A percentile compares a stretch with the other conserved stretches of the same genome.
Evolutionary conservation across 2,113 vertebrate genomes (phyloP).

Genomic region (Oreochromis aureus): DNA sequence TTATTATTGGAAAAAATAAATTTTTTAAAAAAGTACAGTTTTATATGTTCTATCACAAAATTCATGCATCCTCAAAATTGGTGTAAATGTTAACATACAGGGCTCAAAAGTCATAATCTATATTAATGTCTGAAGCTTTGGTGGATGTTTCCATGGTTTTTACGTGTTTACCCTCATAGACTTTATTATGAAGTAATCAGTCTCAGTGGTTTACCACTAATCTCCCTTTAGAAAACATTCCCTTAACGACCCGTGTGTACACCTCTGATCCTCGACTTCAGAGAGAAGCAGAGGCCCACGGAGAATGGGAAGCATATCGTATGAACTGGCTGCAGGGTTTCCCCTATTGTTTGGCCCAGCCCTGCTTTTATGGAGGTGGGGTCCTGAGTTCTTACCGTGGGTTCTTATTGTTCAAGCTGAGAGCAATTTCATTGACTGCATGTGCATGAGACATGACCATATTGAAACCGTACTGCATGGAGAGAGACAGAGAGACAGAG

Average conservation of each 20-base stretch:
- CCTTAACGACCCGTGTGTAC: conserved; percentile 12
- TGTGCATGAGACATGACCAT: conserved; percentile 97
- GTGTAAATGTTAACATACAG: neutral
- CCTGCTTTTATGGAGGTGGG: neutral
- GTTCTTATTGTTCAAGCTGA: conserved; percentile 98
- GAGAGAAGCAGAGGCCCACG: conserved; percentile 25
- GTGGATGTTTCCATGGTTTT: neutral
- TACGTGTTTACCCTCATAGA: neutral
- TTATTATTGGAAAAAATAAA: neutral
- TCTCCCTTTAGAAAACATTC: conserved; percentile 56
- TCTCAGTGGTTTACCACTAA: conserved; percentile 51
- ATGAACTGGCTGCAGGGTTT: conserved; percentile 55
- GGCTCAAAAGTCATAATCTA: neutral
- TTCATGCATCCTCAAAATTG: neutral
- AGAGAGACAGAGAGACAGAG: conserved; percentile 25
- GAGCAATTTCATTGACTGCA: conserved; percentile 95
- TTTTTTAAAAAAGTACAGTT: neutral
- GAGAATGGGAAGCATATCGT: conserved; percentile 42
- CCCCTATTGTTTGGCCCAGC: conserved; percentile 34
- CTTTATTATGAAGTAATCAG: conserved; percentile 54
- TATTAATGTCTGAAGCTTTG: neutral
- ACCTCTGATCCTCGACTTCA: conserved; percentile 45
- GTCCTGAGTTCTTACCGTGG: conserved; percentile 77
- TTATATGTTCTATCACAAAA: neutral
- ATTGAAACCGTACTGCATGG: conserved; percentile 91